These are phyloP conservation scores for Latrodectus geometricus DNA, from an alignment of 1,140 invertebrate species.

Conservation along the genomic window DNA sequence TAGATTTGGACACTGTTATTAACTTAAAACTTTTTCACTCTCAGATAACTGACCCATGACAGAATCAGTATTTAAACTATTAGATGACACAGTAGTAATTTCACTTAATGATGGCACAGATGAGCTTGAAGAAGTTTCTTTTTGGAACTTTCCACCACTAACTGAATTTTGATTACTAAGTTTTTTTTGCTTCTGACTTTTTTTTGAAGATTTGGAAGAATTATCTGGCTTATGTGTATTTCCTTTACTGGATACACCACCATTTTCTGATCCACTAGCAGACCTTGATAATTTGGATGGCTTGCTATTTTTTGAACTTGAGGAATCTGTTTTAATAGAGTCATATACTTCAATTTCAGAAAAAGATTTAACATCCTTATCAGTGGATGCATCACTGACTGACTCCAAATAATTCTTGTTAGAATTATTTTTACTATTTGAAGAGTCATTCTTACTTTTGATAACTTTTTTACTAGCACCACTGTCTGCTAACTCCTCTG, in stretches of 20 bases:
- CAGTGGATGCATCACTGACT: slow-evolving; percentile 41
- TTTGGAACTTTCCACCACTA: not conserved
- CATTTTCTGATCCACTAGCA: not conserved
- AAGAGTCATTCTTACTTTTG: not conserved
- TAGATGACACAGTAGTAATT: slow-evolving; percentile 47
- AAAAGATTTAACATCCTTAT: slow-evolving; percentile 39
- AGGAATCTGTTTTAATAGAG: not conserved
- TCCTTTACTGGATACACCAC: not conserved
- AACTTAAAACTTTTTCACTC: not conserved
- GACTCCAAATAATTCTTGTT: slow-evolving; percentile 48
- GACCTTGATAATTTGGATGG: not conserved
- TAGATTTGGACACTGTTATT: not conserved
- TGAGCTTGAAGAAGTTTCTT: not conserved
- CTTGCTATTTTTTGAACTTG: not conserved
- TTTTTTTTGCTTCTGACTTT: not conserved
- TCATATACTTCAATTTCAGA: slow-evolving; percentile 23
- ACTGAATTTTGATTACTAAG: not conserved
- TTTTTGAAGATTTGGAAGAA: slow-evolving; percentile 19
- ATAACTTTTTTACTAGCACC: too few relatives aligned
- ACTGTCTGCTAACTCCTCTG: not conserved
- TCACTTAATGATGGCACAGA: slow-evolving; percentile 55
- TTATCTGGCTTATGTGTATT: not conserved
- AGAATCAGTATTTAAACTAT: slow-evolving; percentile 45
- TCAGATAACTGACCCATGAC: slow-evolving; percentile 39
- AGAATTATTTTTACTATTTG: not conserved